Percentiles rank a stretch among this genome's conserved stretches.
phyloP scores from a whole-genome alignment of 2,888 invertebrate species.

The Argyresthia goedartella region DNA sequence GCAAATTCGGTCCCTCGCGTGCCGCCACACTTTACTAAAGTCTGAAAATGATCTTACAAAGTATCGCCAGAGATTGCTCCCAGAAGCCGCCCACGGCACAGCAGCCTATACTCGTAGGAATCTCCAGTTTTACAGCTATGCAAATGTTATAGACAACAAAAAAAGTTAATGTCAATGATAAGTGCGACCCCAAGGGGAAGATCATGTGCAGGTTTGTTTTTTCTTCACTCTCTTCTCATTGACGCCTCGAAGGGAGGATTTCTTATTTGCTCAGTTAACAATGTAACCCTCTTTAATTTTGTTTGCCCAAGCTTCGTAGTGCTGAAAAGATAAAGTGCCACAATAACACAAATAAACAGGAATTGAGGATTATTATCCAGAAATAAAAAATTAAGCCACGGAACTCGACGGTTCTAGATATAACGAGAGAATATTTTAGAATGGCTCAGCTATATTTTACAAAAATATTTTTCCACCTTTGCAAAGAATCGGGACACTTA shows the following conservation, averaged over 20 bases:
- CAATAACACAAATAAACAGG: neutral
- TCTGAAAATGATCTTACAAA: conserved; percentile 69
- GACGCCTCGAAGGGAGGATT: conserved; percentile 11
- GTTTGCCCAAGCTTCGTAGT: neutral
- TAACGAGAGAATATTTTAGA: no score
- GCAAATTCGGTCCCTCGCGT: conserved; percentile 25
- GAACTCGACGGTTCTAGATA: no score
- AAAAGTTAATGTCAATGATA: conserved; percentile 68
- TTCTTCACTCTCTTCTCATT: conserved; percentile 27
- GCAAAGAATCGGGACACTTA: no score
- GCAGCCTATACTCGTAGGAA: conserved; percentile 14
- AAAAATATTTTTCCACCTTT: no score
- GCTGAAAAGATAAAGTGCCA: conserved; percentile 4
- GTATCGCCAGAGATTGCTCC: conserved; percentile 37
- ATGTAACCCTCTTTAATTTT: conserved; percentile 34
- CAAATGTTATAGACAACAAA: conserved; percentile 72
- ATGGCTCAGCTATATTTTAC: no score
- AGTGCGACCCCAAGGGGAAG: conserved; percentile 55
- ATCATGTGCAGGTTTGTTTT: conserved; percentile 35
- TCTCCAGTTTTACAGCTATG: conserved; percentile 47
- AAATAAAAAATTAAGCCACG: neutral
- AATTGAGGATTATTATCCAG: neutral
- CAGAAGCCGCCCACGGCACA: conserved; percentile 46
- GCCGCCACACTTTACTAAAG: conserved; percentile 35
- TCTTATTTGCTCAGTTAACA: conserved; percentile 26